Evolutionary conservation across 1,140 invertebrate genomes (phyloP).

Genomic region (Tetranychus cinnabarinus): DNA sequence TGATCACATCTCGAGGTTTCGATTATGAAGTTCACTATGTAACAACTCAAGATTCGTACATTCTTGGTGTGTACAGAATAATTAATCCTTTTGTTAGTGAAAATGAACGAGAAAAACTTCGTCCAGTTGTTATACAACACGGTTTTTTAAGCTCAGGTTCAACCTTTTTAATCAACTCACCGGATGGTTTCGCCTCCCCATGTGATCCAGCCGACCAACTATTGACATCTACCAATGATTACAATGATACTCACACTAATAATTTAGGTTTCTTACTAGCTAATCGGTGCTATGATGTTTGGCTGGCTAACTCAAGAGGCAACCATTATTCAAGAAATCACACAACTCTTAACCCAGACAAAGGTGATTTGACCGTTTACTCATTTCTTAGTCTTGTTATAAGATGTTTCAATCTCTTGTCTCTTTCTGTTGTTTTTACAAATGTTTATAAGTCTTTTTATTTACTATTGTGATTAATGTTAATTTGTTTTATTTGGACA

Average conservation of each 20-base stretch:
- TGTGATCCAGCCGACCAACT: not conserved
- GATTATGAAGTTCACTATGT: slow-evolving; percentile 29
- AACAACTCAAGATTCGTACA: slow-evolving; percentile 33
- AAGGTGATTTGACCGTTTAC: not conserved
- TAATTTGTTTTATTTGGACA: not conserved
- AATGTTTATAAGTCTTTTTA: too few species aligned
- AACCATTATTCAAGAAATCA: slow-evolving; percentile 17
- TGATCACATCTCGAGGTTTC: slow-evolving; percentile 26
- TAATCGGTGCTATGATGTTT: slow-evolving; percentile 17
- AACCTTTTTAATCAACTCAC: slow-evolving; percentile 41
- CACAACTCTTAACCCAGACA: not conserved
- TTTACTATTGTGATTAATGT: too few species aligned
- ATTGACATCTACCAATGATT: too few species aligned
- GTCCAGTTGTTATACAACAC: slow-evolving; percentile 37
- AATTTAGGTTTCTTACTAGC: not conserved
- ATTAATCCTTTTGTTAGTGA: not conserved
- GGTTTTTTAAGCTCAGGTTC: slow-evolving; percentile 45
- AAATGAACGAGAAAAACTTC: not conserved
- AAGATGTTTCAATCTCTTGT: too few species aligned
- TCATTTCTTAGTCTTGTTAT: too few species aligned
- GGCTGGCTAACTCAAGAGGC: slow-evolving; percentile 19
- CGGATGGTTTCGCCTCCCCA: not conserved
- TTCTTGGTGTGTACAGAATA: slow-evolving; percentile 45
- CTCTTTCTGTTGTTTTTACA: too few species aligned
- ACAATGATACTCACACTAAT: not conserved